Evolutionary conservation across 2,888 invertebrate genomes (phyloP), one percentile per base, ranked within the genome.

Genomic region (Ptycholaimellus sp.): DNA sequence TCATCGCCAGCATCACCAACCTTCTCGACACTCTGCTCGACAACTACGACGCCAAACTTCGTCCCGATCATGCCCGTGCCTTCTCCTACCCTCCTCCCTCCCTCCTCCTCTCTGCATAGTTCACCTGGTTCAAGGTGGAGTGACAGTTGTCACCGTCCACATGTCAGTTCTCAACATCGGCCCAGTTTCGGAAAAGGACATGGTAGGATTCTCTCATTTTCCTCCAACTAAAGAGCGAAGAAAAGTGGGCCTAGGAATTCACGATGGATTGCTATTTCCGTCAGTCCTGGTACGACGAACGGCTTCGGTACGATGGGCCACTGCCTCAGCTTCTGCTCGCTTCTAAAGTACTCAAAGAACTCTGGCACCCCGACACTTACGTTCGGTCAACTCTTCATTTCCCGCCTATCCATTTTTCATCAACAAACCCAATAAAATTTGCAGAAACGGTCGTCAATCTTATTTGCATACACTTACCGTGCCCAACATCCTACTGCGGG

Each of bases 291-390:
- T 68, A 73, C 42, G 79, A 79, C 60, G 66, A 68, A 40, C 68
- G 78, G 23, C 65, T n/a, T n/a, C n/a, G n/a, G n/a, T n/a, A n/a
- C n/a, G n/a, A n/a, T n/a, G n/a, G n/a, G n/a, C 42, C 45, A 3
- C 37, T 39, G 11, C 44, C 47, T 29, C 44, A 46, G 23, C 64
- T 78, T 43, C 74, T 76, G 1, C 64, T 78, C 44, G 74, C 74
- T 52, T 73, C 76, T 49, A 74, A 74, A 42, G 76, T 78, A 72
- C 61, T 79, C 53, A 80, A 85, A 58, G 70, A 79, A 52, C 82
- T 90, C 52, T 90, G 90, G 87, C 70, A 81, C 44, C 90, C 90
- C 0, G 87, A 87, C 62, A 87, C 87, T 1, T 87, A 79, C 59
- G 81, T 87, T n/a, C n/a, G n/a, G n/a, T n/a, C n/a, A n/a, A n/a